phyloP scores from a whole-genome alignment of 2,888 invertebrate genomes.

The Hermodice carunculata region DNA sequence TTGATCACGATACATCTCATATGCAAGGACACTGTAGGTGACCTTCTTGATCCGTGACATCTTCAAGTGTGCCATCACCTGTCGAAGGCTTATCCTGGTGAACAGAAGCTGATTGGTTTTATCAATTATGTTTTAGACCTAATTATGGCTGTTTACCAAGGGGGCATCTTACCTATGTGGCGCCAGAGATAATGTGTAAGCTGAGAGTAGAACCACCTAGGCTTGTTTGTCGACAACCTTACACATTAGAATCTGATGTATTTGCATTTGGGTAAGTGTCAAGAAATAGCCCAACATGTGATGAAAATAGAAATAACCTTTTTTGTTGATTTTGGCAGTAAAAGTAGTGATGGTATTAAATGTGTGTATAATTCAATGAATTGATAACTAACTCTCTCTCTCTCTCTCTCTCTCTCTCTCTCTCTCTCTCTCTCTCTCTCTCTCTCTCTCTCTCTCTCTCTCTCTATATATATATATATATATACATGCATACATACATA shows the following conservation, averaged over 20 bases:
- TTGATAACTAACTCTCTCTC: too few relatives aligned
- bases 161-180: constrained; percentile 78
- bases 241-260: constrained; percentile 90
- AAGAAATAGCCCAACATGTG: neutral
- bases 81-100: too few relatives aligned
- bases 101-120: too few relatives aligned
- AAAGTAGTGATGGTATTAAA: neutral
- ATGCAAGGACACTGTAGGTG: too few relatives aligned
- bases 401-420: too few relatives aligned
- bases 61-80: too few relatives aligned
- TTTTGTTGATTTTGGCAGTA: neutral
- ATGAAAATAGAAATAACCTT: neutral
- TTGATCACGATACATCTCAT: too few relatives aligned
- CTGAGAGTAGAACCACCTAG: constrained; percentile 73
- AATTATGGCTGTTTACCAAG: constrained; percentile 63
- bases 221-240: constrained; percentile 82
- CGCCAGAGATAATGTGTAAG: constrained; percentile 92
- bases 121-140: constrained; percentile 51
- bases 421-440: too few relatives aligned
- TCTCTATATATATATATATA: too few relatives aligned
- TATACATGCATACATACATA: too few relatives aligned
- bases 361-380: neutral
- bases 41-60: too few relatives aligned
- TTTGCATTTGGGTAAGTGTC: constrained; percentile 91
- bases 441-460: too few relatives aligned